Evolutionary conservation across 2,888 invertebrate genomes (phyloP).

Genomic region (Priocnemis perturbator): DNA sequence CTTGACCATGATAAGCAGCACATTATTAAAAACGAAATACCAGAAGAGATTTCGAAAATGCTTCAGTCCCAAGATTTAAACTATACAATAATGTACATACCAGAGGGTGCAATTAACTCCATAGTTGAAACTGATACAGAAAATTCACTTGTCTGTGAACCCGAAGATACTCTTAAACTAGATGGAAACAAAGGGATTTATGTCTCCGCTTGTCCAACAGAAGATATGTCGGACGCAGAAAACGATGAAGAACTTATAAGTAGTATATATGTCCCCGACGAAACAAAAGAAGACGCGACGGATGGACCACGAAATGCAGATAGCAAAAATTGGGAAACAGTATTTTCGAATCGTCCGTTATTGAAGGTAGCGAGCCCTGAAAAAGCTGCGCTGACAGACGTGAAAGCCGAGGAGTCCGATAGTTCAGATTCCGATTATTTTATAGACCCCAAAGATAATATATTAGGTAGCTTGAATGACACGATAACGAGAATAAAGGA

Average conservation of each 20-base stretch:
- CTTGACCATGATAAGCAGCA: slow-evolving; percentile 6
- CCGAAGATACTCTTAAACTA: slow-evolving; percentile 16
- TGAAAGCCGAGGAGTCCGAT: slow-evolving; percentile 20
- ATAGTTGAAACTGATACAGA: slow-evolving; percentile 22
- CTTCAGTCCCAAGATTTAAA: slow-evolving; percentile 43
- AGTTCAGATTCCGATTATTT: slow-evolving; percentile 62
- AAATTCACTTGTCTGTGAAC: slow-evolving; percentile 10
- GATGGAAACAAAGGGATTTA: slow-evolving; percentile 8
- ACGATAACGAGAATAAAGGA: slow-evolving; percentile 70
- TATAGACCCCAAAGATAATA: slow-evolving; percentile 55
- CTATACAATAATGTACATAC: slow-evolving; percentile 61
- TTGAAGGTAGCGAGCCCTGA: slow-evolving; percentile 2
- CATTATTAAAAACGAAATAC: slow-evolving; percentile 42
- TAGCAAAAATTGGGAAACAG: slow-evolving; percentile 16
- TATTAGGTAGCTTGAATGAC: slow-evolving; percentile 70
- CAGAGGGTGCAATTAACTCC: slow-evolving; percentile 36
- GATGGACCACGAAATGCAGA: background rate
- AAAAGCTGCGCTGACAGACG: background rate
- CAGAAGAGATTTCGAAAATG: slow-evolving; percentile 48
- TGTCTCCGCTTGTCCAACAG: background rate
- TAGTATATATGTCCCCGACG: slow-evolving; percentile 11
- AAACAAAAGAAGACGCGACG: background rate
- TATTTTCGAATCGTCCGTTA: background rate
- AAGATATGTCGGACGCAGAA: slow-evolving; percentile 14
- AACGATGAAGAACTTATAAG: slow-evolving; percentile 27